Conservation (phyloP, 2,797 vertebrate genomes). For the Pipistrellus kuhlii region DNA sequence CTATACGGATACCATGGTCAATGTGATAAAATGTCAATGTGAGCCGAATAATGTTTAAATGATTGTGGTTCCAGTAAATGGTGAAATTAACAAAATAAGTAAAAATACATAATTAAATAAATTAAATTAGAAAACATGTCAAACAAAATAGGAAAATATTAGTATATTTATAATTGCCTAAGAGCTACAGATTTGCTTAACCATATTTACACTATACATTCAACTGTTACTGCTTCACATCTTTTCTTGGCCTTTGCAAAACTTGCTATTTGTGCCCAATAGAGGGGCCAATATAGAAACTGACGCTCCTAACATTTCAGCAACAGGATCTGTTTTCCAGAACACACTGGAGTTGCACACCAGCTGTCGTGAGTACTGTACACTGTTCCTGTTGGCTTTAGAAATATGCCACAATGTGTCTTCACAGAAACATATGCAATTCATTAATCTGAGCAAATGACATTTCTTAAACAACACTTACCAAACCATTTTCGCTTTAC, state of each 20-base stretch:
- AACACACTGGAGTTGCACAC: neutral
- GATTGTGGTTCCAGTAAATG: neutral
- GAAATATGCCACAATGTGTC: constrained; percentile 42
- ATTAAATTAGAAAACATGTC: neutral
- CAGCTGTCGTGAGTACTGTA: neutral
- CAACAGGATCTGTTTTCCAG: neutral
- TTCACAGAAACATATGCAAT: constrained; percentile 48
- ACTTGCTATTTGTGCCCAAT: neutral
- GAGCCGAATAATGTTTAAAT: neutral
- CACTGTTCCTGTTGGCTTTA: constrained; percentile 13
- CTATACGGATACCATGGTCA: neutral
- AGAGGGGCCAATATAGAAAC: neutral
- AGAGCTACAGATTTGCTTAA: neutral
- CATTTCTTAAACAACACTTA: constrained; percentile 40
- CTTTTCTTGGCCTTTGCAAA: neutral
- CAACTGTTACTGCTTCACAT: neutral
- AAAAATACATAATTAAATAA: neutral
- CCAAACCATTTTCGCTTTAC: neutral
- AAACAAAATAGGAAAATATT: neutral
- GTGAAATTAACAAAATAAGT: neutral
- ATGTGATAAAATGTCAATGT: neutral
- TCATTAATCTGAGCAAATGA: constrained; percentile 17
- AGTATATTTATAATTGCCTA: neutral
- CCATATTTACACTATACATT: neutral
- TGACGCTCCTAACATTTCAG: neutral